A percentile compares a stretch with the other conserved stretches of the same genome.
These are phyloP conservation scores for Marmota monax DNA, from an alignment of 2,113 vertebrate species.

Conservation along the genomic window DNA sequence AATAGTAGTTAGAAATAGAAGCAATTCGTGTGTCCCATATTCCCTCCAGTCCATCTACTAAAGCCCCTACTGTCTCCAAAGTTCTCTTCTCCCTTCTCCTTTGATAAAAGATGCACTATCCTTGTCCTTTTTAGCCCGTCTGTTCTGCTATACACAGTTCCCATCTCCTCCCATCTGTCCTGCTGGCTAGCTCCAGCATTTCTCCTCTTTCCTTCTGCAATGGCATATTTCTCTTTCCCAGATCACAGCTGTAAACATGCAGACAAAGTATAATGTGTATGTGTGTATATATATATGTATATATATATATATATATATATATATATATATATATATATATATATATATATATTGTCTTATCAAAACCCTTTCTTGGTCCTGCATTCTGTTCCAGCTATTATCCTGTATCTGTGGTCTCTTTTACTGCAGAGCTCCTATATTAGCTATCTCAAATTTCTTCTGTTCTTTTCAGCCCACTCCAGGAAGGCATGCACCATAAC, in stretches of 20 bases:
- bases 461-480: neutral
- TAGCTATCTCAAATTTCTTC: neutral
- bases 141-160: neutral
- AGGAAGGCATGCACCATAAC: neutral
- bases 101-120: neutral
- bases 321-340: neutral
- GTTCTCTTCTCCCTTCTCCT: neutral
- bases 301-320: neutral
- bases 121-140: neutral
- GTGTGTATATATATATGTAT: no score
- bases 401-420: neutral
- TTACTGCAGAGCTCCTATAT: slow-evolving; percentile 24
- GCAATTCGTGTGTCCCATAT: neutral
- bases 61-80: neutral
- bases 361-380: neutral
- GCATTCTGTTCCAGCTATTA: neutral
- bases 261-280: neutral
- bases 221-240: neutral
- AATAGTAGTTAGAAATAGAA: slow-evolving; percentile 45
- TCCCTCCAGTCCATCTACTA: neutral
- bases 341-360: neutral
- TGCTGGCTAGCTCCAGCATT: neutral
- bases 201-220: neutral
- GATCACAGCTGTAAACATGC: neutral
- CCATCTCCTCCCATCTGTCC: neutral